These are phyloP conservation scores for Melikaiella ostensackeni DNA, from an alignment of 2,888 invertebrate species.

Conservation along the genomic window DNA sequence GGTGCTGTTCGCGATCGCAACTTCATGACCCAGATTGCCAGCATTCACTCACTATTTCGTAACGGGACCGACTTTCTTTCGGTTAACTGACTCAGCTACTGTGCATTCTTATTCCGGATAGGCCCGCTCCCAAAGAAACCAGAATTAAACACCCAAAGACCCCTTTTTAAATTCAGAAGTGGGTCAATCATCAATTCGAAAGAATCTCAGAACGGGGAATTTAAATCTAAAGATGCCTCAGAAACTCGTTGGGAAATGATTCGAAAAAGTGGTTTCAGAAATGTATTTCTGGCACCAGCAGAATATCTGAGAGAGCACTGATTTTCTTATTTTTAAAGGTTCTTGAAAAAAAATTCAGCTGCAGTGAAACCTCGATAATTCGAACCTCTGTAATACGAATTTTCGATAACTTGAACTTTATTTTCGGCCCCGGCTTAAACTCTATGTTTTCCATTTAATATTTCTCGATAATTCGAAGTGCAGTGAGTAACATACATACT, in stretches of 20 bases:
- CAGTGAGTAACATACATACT: no score
- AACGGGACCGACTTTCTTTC: conserved; percentile 71
- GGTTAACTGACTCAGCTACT: conserved; percentile 44
- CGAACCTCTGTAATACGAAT: no score
- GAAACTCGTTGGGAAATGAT: background rate
- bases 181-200: background rate
- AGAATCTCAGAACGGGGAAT: background rate
- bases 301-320: background rate
- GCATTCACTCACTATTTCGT: conserved; percentile 76
- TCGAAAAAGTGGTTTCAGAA: background rate
- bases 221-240: background rate
- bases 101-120: conserved; percentile 36
- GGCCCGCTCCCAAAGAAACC: background rate
- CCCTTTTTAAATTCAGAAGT: conserved; percentile 25
- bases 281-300: background rate
- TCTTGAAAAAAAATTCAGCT: no score
- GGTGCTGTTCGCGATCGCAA: conserved; percentile 68
- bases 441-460: no score
- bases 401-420: no score
- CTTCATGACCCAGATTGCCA: conserved; percentile 75
- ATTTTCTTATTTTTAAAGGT: background rate
- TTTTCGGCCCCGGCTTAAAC: no score
- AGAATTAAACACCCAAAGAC: conserved; percentile 15
- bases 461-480: no score
- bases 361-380: no score